Conservation (phyloP, 2,888 invertebrate species). For the Campoletis raptor region DNA sequence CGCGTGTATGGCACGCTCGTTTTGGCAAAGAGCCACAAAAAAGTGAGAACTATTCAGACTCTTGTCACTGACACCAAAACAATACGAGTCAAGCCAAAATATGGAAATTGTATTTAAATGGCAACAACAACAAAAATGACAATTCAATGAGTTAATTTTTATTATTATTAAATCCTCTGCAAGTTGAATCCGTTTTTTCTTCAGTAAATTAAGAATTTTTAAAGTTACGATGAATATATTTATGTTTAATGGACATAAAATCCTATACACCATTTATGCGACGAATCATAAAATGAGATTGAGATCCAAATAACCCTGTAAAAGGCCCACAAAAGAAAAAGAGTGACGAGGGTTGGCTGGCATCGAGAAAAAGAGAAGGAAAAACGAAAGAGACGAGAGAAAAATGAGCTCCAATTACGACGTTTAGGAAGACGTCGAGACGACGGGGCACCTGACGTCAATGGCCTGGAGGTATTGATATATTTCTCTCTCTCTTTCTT, state of each 20-base stretch:
- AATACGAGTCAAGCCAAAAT: not conserved
- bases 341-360: constrained; percentile 39
- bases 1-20: constrained; percentile 20
- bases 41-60: constrained; percentile 2
- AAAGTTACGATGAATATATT: not conserved
- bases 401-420: constrained; percentile 61
- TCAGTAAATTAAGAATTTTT: not conserved
- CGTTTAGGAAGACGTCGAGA: constrained; percentile 33
- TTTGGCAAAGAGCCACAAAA: not conserved
- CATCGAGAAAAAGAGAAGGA: constrained; percentile 2
- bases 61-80: not conserved
- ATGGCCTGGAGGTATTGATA: constrained; percentile 44
- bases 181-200: not conserved
- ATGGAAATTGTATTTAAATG: not conserved
- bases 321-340: constrained; percentile 21
- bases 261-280: not conserved
- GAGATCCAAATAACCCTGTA: constrained; percentile 27
- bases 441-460: constrained; percentile 43
- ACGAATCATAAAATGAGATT: constrained; percentile 24
- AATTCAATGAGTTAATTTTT: not conserved
- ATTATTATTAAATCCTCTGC: not conserved
- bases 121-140: not conserved
- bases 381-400: constrained; percentile 36
- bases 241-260: not conserved
- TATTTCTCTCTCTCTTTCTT: constrained; percentile 14